These are phyloP conservation scores for Allolobophora icterica DNA, from an alignment of 2,888 invertebrate genomes.

Conservation along the genomic window DNA sequence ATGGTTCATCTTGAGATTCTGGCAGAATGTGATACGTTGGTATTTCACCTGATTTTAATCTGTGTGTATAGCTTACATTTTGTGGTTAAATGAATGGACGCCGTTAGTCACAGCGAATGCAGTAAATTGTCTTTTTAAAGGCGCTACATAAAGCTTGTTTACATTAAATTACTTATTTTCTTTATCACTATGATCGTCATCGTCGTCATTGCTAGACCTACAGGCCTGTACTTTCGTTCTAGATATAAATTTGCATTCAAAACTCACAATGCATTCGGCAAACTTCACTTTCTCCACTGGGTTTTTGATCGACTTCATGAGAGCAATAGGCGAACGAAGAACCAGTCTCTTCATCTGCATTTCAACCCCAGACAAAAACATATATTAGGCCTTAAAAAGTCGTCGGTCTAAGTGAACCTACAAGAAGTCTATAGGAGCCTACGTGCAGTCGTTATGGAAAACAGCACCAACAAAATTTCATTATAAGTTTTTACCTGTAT, in stretches of 20 bases:
- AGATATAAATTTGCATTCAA: not conserved
- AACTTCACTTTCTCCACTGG: slow-evolving; percentile 79
- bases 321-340: slow-evolving; percentile 56
- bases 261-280: slow-evolving; percentile 69
- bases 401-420: not conserved
- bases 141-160: not conserved
- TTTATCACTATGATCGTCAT: not conserved
- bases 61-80: too few species aligned
- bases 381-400: not conserved
- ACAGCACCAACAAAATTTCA: too few species aligned
- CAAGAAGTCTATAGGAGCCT: too few species aligned
- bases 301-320: slow-evolving; percentile 62
- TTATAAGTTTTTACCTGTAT: too few species aligned
- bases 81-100: too few species aligned
- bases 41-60: too few species aligned
- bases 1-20: too few species aligned
- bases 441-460: too few species aligned
- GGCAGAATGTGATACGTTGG: too few species aligned
- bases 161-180: not conserved
- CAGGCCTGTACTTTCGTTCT: not conserved
- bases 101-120: too few species aligned
- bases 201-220: not conserved
- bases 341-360: slow-evolving; percentile 52
- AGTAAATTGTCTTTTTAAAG: too few species aligned
- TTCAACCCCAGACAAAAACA: not conserved